Evolutionary conservation across 2,888 invertebrate species (phyloP), one percentile per base, ranked within the genome.

Genomic region (Palloptera scutellata): DNA sequence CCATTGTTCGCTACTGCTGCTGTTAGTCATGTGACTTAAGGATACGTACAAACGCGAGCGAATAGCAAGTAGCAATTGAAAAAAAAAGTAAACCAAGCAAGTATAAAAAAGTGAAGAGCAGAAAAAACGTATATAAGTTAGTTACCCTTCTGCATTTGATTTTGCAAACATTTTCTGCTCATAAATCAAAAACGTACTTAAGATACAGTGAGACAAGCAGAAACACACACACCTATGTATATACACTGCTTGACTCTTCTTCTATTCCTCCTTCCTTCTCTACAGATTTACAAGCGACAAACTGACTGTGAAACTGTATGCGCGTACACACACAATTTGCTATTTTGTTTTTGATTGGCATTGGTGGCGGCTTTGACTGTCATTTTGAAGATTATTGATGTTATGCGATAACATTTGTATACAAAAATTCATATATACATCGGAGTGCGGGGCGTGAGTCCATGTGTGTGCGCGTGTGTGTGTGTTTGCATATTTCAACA

Each of bases 311-410:
- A 15, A 48, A 40, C 40, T 61, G 60, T 15, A 13, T 52, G 15
- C 19, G 41, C 61, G 12, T 12, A 19, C 15, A 41, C 12, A 40
- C 51, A 51, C 20, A 13, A 42, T 53, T 53, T 61, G 61, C 42
- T 53, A 42, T 53, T 13, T 20, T 64, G 43, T 41, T 59, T 64
- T 41, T 20, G 52, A 59, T 11, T 48, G 48, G 3, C 13, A n/a
- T 15, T 48, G 12, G 48, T 15, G 12, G 48, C 48, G 48, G 48
- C 58, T 58, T 30, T 51, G 66, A 54, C 53, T 66, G 54, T 30
- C 66, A 66, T 45, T 66, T 66, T 66, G 66, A 60, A 54, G 60
- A 66, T 66, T 66, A 66, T 66, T 66, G 66, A 66, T 66, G 60
- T 54, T 61, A 66, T 66, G 60, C 60, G 66, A 60, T 66, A 58